Conservation (phyloP, 1,140 invertebrate genomes). For the Zaprionus africanus region DNA sequence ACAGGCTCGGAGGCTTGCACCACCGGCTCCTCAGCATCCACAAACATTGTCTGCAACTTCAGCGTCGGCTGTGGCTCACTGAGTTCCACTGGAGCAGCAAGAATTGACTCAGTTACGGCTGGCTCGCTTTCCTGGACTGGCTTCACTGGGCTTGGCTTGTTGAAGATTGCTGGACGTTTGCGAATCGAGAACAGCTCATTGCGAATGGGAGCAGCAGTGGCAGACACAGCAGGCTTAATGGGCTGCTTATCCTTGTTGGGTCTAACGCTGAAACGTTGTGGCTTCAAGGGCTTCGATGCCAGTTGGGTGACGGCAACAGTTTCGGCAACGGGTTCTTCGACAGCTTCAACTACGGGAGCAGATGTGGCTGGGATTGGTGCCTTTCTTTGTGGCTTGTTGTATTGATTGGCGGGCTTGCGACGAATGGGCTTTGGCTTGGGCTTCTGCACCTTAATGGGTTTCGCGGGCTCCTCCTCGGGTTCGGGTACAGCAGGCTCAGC, state of each 20-base stretch:
- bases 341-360: slow-evolving; percentile 25
- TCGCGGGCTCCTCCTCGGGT: slow-evolving; percentile 28
- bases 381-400: slow-evolving; percentile 52
- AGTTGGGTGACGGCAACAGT: slow-evolving; percentile 8
- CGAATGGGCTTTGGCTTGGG: slow-evolving; percentile 67
- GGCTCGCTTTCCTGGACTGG: slow-evolving; percentile 43
- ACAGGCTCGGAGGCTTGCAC: slow-evolving; percentile 61
- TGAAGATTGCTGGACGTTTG: slow-evolving; percentile 70
- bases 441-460: slow-evolving; percentile 64
- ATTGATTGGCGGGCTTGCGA: slow-evolving; percentile 58
- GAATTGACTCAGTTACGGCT: slow-evolving; percentile 46
- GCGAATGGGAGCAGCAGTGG: slow-evolving; percentile 45
- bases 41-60: slow-evolving; percentile 66
- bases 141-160: slow-evolving; percentile 51
- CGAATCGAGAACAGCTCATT: slow-evolving; percentile 68
- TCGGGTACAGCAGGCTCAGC: slow-evolving; percentile 2
- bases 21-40: slow-evolving; percentile 44
- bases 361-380: slow-evolving; percentile 41
- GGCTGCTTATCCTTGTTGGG: slow-evolving; percentile 58
- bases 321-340: slow-evolving; percentile 19
- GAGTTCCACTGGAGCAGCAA: slow-evolving; percentile 35
- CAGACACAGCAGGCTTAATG: slow-evolving; percentile 28
- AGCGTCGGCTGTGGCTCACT: slow-evolving; percentile 68
- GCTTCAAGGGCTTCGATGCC: slow-evolving; percentile 57
- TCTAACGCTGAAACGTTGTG: slow-evolving; percentile 56